Conservation (phyloP, 2,888 invertebrate genomes). For the Clunio marinus region DNA sequence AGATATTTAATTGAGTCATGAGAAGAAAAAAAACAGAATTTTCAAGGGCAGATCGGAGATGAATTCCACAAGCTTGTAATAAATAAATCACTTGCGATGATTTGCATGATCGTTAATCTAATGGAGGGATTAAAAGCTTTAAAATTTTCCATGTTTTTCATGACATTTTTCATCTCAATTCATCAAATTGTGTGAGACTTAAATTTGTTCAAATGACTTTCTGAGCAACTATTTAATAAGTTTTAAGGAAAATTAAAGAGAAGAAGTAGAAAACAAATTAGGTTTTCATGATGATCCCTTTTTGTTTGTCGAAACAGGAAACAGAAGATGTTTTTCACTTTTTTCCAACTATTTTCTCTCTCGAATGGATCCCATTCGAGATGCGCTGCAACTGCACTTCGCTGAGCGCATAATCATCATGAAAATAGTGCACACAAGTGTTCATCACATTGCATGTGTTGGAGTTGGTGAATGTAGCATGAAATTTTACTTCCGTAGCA, state of each 20-base stretch:
- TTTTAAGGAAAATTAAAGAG: no score
- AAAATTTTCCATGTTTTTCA: no score
- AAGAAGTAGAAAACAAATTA: not conserved
- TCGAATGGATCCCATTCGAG: not conserved
- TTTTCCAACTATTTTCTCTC: not conserved
- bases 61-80: no score
- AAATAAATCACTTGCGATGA: not conserved
- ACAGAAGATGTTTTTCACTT: conserved; percentile 10
- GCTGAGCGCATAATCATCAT: conserved; percentile 28
- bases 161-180: not conserved
- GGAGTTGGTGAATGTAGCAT: no score
- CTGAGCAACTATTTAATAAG: no score
- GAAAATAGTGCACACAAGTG: no score
- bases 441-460: not conserved
- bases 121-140: no score
- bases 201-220: no score
- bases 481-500: not conserved
- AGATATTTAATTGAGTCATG: not conserved
- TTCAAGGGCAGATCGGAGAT: not conserved
- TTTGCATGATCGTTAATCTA: conserved; percentile 3
- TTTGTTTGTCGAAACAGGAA: not conserved
- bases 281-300: not conserved
- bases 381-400: conserved; percentile 28
- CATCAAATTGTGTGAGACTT: no score
- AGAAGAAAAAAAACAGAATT: not conserved